Percentiles rank a stretch among this genome's conserved stretches.
Evolutionary conservation across 1,140 invertebrate genomes (phyloP).

Genomic region (Drosophila ogumai): DNA sequence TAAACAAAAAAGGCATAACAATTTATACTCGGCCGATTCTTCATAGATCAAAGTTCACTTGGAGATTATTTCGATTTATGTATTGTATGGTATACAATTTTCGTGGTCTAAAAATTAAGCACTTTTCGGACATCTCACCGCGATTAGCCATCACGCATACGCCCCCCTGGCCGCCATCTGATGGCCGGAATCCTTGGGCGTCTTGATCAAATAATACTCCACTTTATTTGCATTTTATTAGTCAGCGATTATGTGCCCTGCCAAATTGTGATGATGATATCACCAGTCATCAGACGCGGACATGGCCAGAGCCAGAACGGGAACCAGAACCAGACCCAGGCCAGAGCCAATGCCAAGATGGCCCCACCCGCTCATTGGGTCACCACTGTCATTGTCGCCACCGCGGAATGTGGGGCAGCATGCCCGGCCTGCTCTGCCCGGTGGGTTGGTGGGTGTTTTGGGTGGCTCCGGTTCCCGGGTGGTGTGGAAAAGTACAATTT

Average conservation of each 20-base stretch:
- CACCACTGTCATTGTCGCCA: slow-evolving; percentile 52
- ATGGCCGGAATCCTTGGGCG: slow-evolving; percentile 23
- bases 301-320: slow-evolving; percentile 30
- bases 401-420: slow-evolving; percentile 45
- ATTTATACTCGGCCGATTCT: slow-evolving; percentile 50
- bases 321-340: slow-evolving; percentile 14
- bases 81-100: background rate
- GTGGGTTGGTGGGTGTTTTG: slow-evolving; percentile 11
- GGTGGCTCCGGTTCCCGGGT: slow-evolving; percentile 13
- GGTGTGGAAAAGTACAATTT: slow-evolving; percentile 75
- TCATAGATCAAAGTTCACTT: slow-evolving; percentile 65
- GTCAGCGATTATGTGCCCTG: slow-evolving; percentile 70
- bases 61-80: slow-evolving; percentile 23
- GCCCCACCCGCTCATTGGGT: slow-evolving; percentile 29
- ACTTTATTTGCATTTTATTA: slow-evolving; percentile 79
- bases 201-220: slow-evolving; percentile 48
- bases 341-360: slow-evolving; percentile 37
- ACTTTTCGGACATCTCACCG: slow-evolving; percentile 11
- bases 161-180: slow-evolving; percentile 19
- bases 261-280: slow-evolving; percentile 80
- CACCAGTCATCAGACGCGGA: slow-evolving; percentile 48
- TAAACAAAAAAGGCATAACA: slow-evolving; percentile 28
- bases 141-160: slow-evolving; percentile 20
- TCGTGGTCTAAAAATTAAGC: background rate
- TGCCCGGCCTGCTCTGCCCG: slow-evolving; percentile 22